Base-by-base conservation (phyloP, 2,113 vertebrate genomes). In the Chionodraco myersi region DNA sequence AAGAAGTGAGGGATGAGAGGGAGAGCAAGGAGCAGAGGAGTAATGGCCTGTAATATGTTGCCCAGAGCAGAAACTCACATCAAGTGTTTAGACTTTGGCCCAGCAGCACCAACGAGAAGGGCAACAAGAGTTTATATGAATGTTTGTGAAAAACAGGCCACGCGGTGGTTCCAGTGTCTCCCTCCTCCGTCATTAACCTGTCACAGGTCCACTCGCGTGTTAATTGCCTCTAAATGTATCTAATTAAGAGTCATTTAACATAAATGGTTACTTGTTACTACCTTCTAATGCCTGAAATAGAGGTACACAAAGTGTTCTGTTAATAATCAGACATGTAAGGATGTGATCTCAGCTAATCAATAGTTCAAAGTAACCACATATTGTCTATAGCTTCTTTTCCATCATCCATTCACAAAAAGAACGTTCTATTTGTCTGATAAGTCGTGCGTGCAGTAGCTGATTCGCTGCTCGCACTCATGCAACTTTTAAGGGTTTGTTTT, bases 1-100 rank as follows among this genome's bases (percentile, higher is more conserved):
- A 72, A 83, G 65, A 86, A 88, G 83, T 60, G 72, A 85, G 74
- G 83, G 75, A 88, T 77, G 73, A 89, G 78, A 78, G 64, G 71
- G 49, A 76, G 72, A 74, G 73, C 36, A 62, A 68, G 76, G 48
- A 80, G 81, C 63, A 79, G 54, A 59, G 49, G 49, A 54, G 70
- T 78, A 77, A 79, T 72, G 84, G 72, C 72, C 69, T 75, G 80
- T 83, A 72, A 88, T 82, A 83, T 83, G 72, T 67, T 67, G 72
- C 49, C 60, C 57, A 26, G 61, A 54, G 68, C 59, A 83, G 1
- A 41, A 79, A 86, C 84, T 82, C 57, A 75, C 70, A 59, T 48
- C 13, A 75, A 79, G 66, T 79, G 80, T 84, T 81, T 59, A 67
- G 36, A 66, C 64, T 78, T 66, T 53, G 21, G 30, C 58, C 26